A percentile compares a stretch with the other conserved stretches of the same genome.
phyloP scores from a whole-genome alignment of 2,797 vertebrate species.

The Poecilia velifera region DNA sequence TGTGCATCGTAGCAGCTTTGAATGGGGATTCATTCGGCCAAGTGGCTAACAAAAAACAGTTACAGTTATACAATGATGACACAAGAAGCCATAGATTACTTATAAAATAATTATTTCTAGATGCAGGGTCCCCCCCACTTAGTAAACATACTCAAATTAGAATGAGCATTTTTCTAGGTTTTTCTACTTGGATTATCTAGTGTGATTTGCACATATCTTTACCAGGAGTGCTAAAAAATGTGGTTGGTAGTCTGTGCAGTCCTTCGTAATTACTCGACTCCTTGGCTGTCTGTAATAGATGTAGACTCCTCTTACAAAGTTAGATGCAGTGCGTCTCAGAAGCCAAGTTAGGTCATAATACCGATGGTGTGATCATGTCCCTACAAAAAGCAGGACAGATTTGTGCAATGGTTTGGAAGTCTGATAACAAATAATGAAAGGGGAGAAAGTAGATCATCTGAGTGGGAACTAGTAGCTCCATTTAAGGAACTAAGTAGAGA shows the following conservation, averaged over 20 bases:
- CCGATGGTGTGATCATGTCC: neutral
- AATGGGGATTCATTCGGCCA: neutral
- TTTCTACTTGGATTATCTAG: neutral
- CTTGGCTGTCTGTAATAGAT: neutral
- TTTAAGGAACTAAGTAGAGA: conserved; percentile 66
- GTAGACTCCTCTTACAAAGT: neutral
- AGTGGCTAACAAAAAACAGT: neutral
- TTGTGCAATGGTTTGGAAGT: conserved; percentile 13
- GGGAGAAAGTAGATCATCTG: conserved; percentile 14
- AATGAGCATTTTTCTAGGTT: neutral
- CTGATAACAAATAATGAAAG: conserved; percentile 21
- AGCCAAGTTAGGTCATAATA: neutral
- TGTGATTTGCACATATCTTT: neutral
- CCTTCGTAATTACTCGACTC: neutral
- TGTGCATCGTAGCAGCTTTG: neutral
- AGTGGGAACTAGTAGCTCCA: conserved; percentile 45
- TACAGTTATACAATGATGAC: neutral
- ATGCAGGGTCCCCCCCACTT: neutral
- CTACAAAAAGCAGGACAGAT: neutral
- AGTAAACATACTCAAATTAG: neutral
- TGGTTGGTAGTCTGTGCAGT: neutral
- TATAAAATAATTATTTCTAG: neutral
- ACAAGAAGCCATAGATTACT: neutral
- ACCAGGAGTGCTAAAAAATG: neutral
- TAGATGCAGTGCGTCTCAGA: neutral